Evolutionary conservation across 2,113 vertebrate species (phyloP).

Genomic region (Tringa solitaria): DNA sequence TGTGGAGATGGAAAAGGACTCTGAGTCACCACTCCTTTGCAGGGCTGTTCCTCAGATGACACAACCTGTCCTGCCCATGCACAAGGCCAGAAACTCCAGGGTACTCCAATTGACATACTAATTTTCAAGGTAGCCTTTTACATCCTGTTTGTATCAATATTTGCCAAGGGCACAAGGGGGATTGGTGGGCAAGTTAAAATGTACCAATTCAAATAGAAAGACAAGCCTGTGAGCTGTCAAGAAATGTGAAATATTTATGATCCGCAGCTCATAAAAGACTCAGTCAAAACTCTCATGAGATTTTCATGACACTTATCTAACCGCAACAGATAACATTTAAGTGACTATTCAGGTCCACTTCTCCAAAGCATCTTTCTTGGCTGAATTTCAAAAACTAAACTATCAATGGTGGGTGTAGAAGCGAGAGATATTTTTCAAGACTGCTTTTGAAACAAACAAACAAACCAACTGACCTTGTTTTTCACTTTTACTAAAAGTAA

Average conservation of each 20-base stretch:
- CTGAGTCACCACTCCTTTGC: background rate
- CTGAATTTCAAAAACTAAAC: background rate
- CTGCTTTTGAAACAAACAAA: background rate
- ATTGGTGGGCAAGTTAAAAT: fast-evolving
- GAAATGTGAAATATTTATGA: background rate
- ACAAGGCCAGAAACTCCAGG: background rate
- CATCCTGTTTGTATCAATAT: background rate
- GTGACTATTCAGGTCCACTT: background rate
- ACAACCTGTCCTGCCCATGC: background rate
- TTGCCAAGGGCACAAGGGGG: background rate
- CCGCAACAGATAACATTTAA: background rate
- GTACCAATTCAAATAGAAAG: background rate
- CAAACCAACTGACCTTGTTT: background rate
- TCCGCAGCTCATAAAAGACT: background rate
- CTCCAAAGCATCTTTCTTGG: background rate
- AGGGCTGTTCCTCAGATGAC: background rate
- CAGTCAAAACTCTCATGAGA: background rate
- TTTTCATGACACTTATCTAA: background rate
- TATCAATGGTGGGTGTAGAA: background rate
- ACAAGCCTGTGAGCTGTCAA: background rate
- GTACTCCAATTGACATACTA: background rate
- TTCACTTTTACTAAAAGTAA: background rate
- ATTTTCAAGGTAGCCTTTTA: background rate
- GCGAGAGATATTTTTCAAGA: background rate
- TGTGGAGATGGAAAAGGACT: background rate